phyloP scores from a whole-genome alignment of 2,888 invertebrate genomes.

The Lampropteryx suffumata region DNA sequence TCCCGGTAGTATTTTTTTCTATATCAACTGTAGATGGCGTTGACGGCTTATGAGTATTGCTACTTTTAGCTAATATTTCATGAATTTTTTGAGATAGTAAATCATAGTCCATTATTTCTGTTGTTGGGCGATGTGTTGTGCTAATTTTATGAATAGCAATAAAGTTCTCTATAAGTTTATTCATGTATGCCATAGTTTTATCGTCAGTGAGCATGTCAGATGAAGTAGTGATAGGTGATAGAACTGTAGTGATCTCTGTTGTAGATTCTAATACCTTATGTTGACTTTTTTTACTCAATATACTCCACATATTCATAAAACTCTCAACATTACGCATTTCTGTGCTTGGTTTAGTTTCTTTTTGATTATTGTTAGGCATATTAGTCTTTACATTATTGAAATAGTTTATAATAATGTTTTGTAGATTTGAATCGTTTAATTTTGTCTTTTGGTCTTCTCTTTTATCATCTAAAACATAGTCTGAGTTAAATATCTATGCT shows the following conservation, averaged over 20 bases:
- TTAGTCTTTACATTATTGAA: conserved; percentile 22
- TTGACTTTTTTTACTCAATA: conserved; percentile 7
- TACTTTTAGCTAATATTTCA: conserved; percentile 21
- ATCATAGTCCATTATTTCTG: conserved; percentile 16
- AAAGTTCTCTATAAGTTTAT: conserved; percentile 41
- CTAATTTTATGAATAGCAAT: conserved; percentile 31
- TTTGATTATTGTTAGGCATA: conserved; percentile 1
- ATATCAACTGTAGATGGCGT: background rate
- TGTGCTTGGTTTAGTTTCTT: background rate
- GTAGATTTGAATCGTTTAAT: conserved; percentile 10
- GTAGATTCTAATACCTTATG: conserved; percentile 5
- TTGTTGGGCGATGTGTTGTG: conserved; percentile 29
- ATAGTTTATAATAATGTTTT: conserved; percentile 13
- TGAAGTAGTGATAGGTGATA: background rate
- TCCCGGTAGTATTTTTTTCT: background rate
- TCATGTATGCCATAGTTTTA: conserved; percentile 38
- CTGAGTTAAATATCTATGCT: background rate
- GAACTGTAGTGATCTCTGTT: conserved; percentile 1
- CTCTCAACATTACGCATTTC: conserved; percentile 3
- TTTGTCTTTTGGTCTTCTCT: conserved; percentile 12
- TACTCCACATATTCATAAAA: conserved; percentile 11
- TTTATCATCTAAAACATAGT: conserved; percentile 13
- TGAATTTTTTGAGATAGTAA: conserved; percentile 32
- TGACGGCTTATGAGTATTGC: conserved; percentile 2
- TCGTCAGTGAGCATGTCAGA: background rate